Base-by-base conservation (phyloP, 2,888 invertebrate genomes). In the Metallyticus violacea region DNA sequence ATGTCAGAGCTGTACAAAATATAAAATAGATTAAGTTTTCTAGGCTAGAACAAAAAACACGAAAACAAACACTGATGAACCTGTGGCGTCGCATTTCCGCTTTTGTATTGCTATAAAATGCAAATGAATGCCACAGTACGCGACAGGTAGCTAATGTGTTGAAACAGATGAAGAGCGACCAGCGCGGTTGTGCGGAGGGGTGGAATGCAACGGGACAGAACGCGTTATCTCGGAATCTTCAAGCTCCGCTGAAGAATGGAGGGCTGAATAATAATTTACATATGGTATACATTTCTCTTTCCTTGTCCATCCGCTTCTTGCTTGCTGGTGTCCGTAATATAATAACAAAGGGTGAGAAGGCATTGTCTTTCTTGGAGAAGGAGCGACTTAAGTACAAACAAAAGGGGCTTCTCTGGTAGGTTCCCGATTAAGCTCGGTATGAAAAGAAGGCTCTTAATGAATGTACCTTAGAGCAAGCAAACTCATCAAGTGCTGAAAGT, bases 241-340 rank as follows among this genome's bases (percentile, higher is more conserved):
- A 81, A 81, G 81, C 81, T 25, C 29, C 25, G 81, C 81, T 81
- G 81, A 81, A 81, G 81, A 81, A 81, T 81, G 40, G 30, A 81
- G 81, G 30, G 81, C 81, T 81, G 15, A 0, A 22, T 62, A 81
- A 81, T 81, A 81, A 81, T 81, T 81, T 81, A 81, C 81, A 81
- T 81, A 81, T 26, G 7, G 81, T 40, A 81, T 62, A 62, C 40
- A 80, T 80, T 81, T 81, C 40, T 62, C 40, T 15, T 81, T 30
- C 81, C 40, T 62, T 62, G 40, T 81, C 40, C 81, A 81, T 81
- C 81, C 81, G 81, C 40, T 81, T 40, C 30, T 81, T 81, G 40
- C 29, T 29, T 30, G 81, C 30, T 30, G 81, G 81, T 81, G 81
- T 81, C 26, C 26, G 81, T 81, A 81, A 81, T 81, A 30, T 81